Evolutionary conservation across 2,113 vertebrate species (phyloP).

Genomic region (Scartelaos histophorus): DNA sequence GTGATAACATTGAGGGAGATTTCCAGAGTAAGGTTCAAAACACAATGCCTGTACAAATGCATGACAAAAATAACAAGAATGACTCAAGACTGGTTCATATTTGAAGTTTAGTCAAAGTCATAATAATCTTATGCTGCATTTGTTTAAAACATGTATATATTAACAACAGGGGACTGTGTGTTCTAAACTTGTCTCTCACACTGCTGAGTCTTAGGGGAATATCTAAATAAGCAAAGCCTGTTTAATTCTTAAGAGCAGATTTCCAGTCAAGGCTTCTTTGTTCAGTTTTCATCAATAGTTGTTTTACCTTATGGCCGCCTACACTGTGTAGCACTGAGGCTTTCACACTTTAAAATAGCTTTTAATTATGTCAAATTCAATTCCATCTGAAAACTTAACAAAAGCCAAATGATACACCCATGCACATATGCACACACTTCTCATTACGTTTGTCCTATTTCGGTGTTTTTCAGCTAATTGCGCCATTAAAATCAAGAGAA

Average conservation of each 20-base stretch:
- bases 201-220: background rate
- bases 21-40: constrained; percentile 15
- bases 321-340: background rate
- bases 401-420: constrained; percentile 48
- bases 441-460: constrained; percentile 78
- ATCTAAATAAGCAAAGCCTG: background rate
- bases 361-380: constrained; percentile 43
- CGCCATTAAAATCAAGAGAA: constrained; percentile 94
- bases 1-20: constrained; percentile 20
- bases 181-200: background rate
- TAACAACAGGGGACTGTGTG: background rate
- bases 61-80: constrained; percentile 42
- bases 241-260: background rate
- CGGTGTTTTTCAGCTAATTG: constrained; percentile 90
- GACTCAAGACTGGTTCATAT: constrained; percentile 39
- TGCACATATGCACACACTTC: constrained; percentile 25
- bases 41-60: constrained; percentile 22
- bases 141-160: background rate
- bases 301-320: background rate
- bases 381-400: constrained; percentile 22
- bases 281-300: background rate
- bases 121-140: background rate
- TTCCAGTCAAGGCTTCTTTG: background rate
- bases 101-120: constrained; percentile 36
- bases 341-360: constrained; percentile 7